These are phyloP conservation scores for Palythoa grandis DNA, from an alignment of 92 coral and sea anemone genomes.

Conservation along the genomic window DNA sequence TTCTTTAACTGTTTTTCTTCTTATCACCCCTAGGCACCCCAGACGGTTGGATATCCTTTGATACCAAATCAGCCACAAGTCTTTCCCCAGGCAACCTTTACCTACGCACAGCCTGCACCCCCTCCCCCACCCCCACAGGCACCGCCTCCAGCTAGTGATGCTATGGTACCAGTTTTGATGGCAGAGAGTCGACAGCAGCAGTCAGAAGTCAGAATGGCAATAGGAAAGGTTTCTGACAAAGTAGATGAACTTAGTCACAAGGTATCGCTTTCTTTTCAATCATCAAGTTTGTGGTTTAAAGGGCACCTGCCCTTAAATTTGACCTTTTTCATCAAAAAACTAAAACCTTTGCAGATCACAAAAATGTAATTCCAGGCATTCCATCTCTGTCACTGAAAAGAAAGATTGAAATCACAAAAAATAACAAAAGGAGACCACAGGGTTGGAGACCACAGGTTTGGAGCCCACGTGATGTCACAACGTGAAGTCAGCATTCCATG, in stretches of 20 bases:
- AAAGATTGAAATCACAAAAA: no score
- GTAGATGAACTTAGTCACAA: conserved; percentile 85
- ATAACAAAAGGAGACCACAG: no score
- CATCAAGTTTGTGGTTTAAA: no score
- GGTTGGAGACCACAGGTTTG: no score
- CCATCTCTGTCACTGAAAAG: no score
- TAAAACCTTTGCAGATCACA: no score
- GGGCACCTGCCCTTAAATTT: no score
- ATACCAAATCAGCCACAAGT: conserved; percentile 75
- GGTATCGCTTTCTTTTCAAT: conserved; percentile 43
- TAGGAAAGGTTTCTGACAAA: conserved; percentile 90
- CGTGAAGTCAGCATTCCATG: no score
- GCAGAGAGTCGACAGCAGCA: conserved; percentile 98
- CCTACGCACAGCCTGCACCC: conserved; percentile 63
- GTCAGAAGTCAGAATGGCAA: conserved; percentile 91
- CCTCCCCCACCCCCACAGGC: conserved; percentile 71
- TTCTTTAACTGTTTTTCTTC: not conserved
- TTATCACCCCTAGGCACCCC: conserved; percentile 57
- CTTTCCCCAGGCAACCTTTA: conserved; percentile 56
- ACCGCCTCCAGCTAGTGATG: conserved; percentile 85
- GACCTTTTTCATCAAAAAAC: no score
- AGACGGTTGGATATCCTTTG: conserved; percentile 69
- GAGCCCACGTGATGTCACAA: no score
- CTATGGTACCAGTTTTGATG: conserved; percentile 95
- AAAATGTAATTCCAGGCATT: no score